phyloP scores from a whole-genome alignment of 2,888 invertebrate species.

The Theretra japonica region DNA sequence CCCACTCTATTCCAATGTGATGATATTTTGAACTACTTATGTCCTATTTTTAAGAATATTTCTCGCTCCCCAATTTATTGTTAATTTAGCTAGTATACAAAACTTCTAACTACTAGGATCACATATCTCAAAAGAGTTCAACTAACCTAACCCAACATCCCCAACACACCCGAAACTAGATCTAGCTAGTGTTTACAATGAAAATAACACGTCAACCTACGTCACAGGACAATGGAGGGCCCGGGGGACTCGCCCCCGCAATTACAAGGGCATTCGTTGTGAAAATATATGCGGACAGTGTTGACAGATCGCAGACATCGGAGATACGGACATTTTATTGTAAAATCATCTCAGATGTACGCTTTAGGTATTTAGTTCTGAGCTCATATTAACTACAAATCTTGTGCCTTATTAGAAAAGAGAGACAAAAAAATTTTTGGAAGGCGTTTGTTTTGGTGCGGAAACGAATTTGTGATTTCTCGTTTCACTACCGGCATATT shows the following conservation, averaged over 20 bases:
- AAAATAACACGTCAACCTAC: slow-evolving; percentile 28
- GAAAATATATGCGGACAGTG: slow-evolving; percentile 63
- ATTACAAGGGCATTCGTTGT: slow-evolving; percentile 71
- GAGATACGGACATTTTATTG: not conserved
- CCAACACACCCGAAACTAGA: slow-evolving; percentile 7
- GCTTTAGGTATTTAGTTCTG: not conserved
- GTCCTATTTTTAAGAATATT: too few species aligned
- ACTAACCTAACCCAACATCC: not conserved
- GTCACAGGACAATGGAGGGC: slow-evolving; percentile 29
- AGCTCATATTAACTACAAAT: not conserved
- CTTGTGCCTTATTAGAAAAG: too few species aligned
- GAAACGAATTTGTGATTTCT: too few species aligned
- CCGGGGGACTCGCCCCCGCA: slow-evolving; percentile 38
- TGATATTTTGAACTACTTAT: too few species aligned
- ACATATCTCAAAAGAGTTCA: not conserved
- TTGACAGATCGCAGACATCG: slow-evolving; percentile 22
- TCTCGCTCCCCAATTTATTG: too few species aligned
- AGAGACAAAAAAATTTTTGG: too few species aligned
- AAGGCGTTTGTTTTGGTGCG: too few species aligned
- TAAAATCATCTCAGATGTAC: not conserved
- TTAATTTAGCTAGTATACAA: too few species aligned
- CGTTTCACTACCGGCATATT: too few species aligned
- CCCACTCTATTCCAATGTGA: too few species aligned
- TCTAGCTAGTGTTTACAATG: slow-evolving; percentile 3
- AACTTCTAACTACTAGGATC: not conserved